Base-by-base conservation (phyloP, 1,140 invertebrate species). In the Halesus radiatus region DNA sequence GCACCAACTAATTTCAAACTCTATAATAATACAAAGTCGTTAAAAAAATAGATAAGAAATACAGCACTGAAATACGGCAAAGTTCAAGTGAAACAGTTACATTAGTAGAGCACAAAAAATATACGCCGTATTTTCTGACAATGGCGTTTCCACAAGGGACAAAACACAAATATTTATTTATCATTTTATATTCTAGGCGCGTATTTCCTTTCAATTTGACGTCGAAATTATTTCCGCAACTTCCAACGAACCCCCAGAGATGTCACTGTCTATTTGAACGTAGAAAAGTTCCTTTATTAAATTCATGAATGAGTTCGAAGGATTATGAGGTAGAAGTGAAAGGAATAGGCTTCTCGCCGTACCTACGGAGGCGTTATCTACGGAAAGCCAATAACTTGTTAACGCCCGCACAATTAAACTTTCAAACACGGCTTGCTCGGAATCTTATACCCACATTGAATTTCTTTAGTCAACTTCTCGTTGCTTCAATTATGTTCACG, bases 271-370 rank as follows among this genome's bases (percentile, higher is more conserved):
- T 26, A 64, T 22, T 16, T 64, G 23, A 26, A 45, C 37, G 8
- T 45, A 45, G 23, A 23, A 23, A 64, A 23, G 18, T 64, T 64
- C 15, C 23, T 64, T 64, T 64, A 64, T 64, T 64, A 64, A 64
- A 64, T 64, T 64, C 23, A 64, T 29, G 60, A 64, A 64, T 64
- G 23, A 29, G 23, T 0, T 64, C 60, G 22, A 4, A 45, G 60
- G 13, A 29, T 64, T 26, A 26, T 26, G 60, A 64, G 23, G 18
- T 64, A 5, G 60, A 64, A 22, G 8, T 23, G 60, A 29, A 64
- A 26, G 20, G 23, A 64, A 23, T 26, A 23, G 60, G 60, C 60
- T 29, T 64, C 23, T 4, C 15, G 7, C 18, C 15, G 60, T 29
- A 64, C 29, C 23, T 29, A 13, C 23, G 23, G 4, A 16, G 60